Percentiles rank a stretch among this genome's conserved stretches.
These are phyloP conservation scores for Pelobates cultripes DNA, from an alignment of 2,797 vertebrate species.

Conservation along the genomic window DNA sequence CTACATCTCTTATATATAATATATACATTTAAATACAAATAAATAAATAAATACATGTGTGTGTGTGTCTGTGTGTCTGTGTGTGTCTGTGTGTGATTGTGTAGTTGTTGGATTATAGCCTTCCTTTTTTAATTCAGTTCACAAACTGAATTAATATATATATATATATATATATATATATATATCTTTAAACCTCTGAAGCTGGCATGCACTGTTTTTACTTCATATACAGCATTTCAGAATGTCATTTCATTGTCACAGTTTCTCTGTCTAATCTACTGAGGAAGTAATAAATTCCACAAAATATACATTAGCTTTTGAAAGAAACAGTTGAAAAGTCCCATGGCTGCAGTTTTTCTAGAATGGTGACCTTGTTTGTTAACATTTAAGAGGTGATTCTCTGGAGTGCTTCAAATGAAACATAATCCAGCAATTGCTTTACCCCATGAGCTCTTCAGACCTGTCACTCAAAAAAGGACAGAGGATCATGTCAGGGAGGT, in stretches of 20 bases:
- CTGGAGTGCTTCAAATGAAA: conserved; percentile 53
- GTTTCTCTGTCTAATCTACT: conserved; percentile 45
- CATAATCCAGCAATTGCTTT: conserved; percentile 44
- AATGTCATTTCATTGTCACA: conserved; percentile 51
- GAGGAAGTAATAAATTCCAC: conserved; percentile 45
- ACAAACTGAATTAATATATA: neutral
- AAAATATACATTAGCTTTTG: conserved; percentile 54
- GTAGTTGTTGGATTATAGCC: too few relatives aligned
- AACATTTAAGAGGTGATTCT: conserved; percentile 54
- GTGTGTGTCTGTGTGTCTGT: too few relatives aligned
- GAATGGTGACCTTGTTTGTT: conserved; percentile 57
- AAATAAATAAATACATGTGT: too few relatives aligned
- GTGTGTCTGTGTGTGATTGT: too few relatives aligned
- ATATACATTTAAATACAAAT: too few relatives aligned
- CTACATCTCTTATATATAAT: too few relatives aligned
- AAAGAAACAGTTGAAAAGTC: conserved; percentile 53
- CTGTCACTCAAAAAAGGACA: conserved; percentile 47
- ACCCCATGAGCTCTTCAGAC: conserved; percentile 44
- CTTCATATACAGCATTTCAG: conserved; percentile 24
- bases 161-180: neutral
- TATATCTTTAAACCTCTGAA: neutral
- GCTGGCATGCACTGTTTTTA: conserved; percentile 20
- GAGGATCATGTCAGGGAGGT: conserved; percentile 43
- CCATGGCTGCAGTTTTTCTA: conserved; percentile 48
- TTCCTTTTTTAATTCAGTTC: too few relatives aligned